These are phyloP conservation scores for Rhysida immarginata DNA, from an alignment of 1,140 invertebrate genomes.

Conservation along the genomic window DNA sequence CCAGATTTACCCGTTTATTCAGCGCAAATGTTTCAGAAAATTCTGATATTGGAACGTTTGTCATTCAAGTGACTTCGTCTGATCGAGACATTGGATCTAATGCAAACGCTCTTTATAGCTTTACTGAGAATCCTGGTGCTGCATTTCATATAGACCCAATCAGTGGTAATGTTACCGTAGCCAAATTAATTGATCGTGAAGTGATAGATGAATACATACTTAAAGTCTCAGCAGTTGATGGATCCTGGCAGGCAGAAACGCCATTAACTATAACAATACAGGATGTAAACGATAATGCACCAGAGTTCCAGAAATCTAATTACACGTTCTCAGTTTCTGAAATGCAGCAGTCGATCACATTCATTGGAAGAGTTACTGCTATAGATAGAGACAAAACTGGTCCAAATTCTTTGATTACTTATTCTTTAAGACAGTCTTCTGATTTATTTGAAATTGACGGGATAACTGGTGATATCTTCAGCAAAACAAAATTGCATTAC, in stretches of 20 bases:
- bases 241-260: slow-evolving; percentile 74
- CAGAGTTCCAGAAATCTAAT: slow-evolving; percentile 69
- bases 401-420: slow-evolving; percentile 85
- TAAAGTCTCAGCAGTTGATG: slow-evolving; percentile 71
- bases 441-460: slow-evolving; percentile 81
- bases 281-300: slow-evolving; percentile 88
- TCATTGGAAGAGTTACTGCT: slow-evolving; percentile 76
- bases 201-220: slow-evolving; percentile 77
- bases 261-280: slow-evolving; percentile 81
- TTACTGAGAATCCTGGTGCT: slow-evolving; percentile 69
- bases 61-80: slow-evolving; percentile 78
- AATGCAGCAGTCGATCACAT: slow-evolving; percentile 53
- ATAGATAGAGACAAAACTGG: slow-evolving; percentile 79
- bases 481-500: slow-evolving; percentile 63
- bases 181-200: slow-evolving; percentile 67
- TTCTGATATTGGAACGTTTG: slow-evolving; percentile 75
- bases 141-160: slow-evolving; percentile 76
- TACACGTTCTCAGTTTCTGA: slow-evolving; percentile 86
- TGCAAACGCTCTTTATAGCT: slow-evolving; percentile 74
- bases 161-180: slow-evolving; percentile 81
- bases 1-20: slow-evolving; percentile 78
- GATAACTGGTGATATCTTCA: slow-evolving; percentile 72
- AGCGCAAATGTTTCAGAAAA: slow-evolving; percentile 93
- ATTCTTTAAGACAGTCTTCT: slow-evolving; percentile 74
- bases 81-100: slow-evolving; percentile 75